Evolutionary conservation across 1,140 invertebrate species (phyloP).

Genomic region (Drosophila arawakana): DNA sequence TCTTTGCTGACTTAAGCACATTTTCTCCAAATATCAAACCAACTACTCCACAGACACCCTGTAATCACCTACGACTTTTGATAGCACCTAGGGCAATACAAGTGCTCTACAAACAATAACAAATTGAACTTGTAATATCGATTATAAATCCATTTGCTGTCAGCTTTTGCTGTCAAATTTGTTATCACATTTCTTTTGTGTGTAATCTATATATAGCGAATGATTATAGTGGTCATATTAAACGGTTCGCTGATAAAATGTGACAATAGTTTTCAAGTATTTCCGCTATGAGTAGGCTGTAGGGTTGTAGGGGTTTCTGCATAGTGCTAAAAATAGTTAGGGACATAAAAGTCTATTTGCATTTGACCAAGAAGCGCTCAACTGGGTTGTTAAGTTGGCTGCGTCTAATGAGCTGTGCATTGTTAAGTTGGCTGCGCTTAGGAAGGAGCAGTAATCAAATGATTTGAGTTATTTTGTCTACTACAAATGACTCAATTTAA

Average conservation of each 20-base stretch:
- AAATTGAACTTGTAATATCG: background rate
- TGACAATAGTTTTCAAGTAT: background rate
- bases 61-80: background rate
- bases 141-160: conserved; percentile 6
- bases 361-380: background rate
- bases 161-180: background rate
- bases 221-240: background rate
- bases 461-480: no score
- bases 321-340: conserved; percentile 4
- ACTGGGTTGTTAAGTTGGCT: background rate
- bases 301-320: background rate
- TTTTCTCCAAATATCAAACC: background rate
- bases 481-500: no score
- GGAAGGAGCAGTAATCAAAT: no score
- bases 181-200: background rate
- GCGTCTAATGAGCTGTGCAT: background rate
- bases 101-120: background rate
- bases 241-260: background rate
- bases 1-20: no score
- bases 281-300: conserved; percentile 3
- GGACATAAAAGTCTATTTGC: background rate
- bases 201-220: conserved; percentile 2
- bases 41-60: background rate
- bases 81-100: background rate
- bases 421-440: background rate